phyloP scores from a whole-genome alignment of 2,888 invertebrate genomes.

The Mythimna impura region DNA sequence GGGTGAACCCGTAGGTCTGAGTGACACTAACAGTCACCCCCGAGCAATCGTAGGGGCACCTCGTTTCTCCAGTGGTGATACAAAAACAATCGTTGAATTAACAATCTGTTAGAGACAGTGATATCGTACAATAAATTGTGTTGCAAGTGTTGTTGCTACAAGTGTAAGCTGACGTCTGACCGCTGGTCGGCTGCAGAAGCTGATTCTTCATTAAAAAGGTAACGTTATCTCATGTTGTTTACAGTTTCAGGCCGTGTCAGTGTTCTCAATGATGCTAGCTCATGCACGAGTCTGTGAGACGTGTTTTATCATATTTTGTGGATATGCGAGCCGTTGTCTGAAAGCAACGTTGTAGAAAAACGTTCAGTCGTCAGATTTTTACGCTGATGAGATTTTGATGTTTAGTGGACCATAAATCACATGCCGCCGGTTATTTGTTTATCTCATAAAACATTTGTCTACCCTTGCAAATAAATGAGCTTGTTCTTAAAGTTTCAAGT shows the following conservation, averaged over 20 bases:
- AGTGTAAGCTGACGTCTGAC: constrained; percentile 54
- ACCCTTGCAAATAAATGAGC: constrained; percentile 31
- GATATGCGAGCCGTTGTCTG: constrained; percentile 44
- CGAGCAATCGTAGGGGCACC: constrained; percentile 80
- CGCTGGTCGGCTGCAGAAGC: constrained; percentile 38
- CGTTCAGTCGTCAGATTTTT: constrained; percentile 27
- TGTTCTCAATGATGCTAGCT: constrained; percentile 78
- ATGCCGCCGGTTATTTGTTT: constrained; percentile 47
- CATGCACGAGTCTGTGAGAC: constrained; percentile 72
- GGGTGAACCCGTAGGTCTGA: constrained; percentile 87
- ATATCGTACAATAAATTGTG: constrained; percentile 69
- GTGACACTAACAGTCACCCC: constrained; percentile 89
- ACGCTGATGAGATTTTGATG: constrained; percentile 49
- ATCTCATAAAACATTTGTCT: constrained; percentile 31
- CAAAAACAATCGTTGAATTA: constrained; percentile 82
- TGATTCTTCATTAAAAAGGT: constrained; percentile 64
- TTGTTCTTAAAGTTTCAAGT: constrained; percentile 51
- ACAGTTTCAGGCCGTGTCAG: constrained; percentile 77
- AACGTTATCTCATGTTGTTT: constrained; percentile 78
- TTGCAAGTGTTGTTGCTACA: constrained; percentile 66
- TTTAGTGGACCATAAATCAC: constrained; percentile 28
- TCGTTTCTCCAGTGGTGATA: constrained; percentile 74
- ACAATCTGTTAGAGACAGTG: constrained; percentile 72
- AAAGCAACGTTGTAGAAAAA: constrained; percentile 39
- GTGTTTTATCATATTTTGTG: constrained; percentile 63